Base-by-base conservation (phyloP, 2,888 invertebrate genomes). In the Conistra vaccinii region DNA sequence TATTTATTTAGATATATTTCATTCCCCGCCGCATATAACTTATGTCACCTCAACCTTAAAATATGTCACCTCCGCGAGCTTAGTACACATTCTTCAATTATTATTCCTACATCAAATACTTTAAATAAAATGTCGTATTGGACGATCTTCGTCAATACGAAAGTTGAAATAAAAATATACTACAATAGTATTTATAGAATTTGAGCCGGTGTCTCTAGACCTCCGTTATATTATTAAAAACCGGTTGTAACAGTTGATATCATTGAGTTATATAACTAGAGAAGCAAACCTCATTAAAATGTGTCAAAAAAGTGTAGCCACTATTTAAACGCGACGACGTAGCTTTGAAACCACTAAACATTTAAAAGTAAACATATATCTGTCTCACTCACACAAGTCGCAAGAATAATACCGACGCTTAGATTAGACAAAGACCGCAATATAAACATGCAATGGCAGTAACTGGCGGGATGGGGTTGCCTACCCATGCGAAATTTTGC, bases 81-180 rank as follows among this genome's bases (percentile, higher is more conserved):
- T 51, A 51, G 51, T 23, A 23, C 2, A 23, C 3, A 51, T n/a
- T 51, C 51, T n/a, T 51, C n/a, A 51, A 51, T n/a, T n/a, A 53
- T 23, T 51, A 51, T 51, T 51, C 51, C 51, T 23, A 23, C 51
- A 9, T 23, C 51, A 51, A n/a, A 51, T 23, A 23, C 9, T 23
- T 3, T 51, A 23, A 1, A 55, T 14, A 55, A n/a, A 53, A 53
- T 53, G 26, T n/a, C 12, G 26, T 26, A 14, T 55, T 6, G 55
- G n/a, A 53, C 39, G 45, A 48, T 71, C 53, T 71, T 78, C 78
- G 72, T 66, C 65, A 55, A 26, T 48, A 7, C 14, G 9, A 32
- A 78, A 71, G 71, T 71, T 78, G 14, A 26, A 65, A 78, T 78
- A 71, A 70, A 69, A 42, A n/a, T 57, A 62, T 14, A 69, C 39